Base-by-base conservation (phyloP, 2,113 vertebrate genomes). In the Cephalopholis sonnerati region DNA sequence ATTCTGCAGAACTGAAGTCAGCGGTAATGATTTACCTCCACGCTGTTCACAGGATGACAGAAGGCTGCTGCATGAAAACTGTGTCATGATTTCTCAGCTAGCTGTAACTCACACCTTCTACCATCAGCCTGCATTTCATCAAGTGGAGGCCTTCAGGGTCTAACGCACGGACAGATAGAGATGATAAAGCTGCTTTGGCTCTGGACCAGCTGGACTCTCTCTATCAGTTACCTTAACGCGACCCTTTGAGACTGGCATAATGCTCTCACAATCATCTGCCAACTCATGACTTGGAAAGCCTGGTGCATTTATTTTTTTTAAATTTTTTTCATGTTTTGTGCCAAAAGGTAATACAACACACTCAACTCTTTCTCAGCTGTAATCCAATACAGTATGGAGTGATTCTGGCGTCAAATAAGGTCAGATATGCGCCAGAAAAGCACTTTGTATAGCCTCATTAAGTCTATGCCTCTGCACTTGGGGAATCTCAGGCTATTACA, bases 281-380 rank as follows among this genome's bases (percentile, higher is more conserved):
- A 77, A 62, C 79, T 86, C 86, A 78, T 59, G 74, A 85, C 84
- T 84, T 90, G 86, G 85, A 92, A 81, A 77, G 83, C 75, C 59
- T 5, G 3, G 8, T 55, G 85, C 80, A 87, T 86, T 83, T 85
- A 87, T 86, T 83, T 85, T 88, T 83, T 20, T 44, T 17, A 39
- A 65, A 64, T 46, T 57, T 63, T 71, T 48, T 46, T 77, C 63
- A 27, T 27, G 24, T 17, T 27, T 48, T 51, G 36, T 82, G 84
- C 83, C 90, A 91, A 83, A 90, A 86, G 71, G 57, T 90, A 88
- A 93, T 84, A 83, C 41, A 78, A 63, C 79, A 77, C 81, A 71
- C 68, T 71, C 29, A 24, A 68, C 54, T 70, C 72, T 61, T 69
- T 50, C 69, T 85, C 53, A 72, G 55, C 50, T 71, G 67, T 87